These are phyloP conservation scores for Pelodiscus sinensis DNA, from an alignment of 2,113 vertebrate species.

Conservation along the genomic window DNA sequence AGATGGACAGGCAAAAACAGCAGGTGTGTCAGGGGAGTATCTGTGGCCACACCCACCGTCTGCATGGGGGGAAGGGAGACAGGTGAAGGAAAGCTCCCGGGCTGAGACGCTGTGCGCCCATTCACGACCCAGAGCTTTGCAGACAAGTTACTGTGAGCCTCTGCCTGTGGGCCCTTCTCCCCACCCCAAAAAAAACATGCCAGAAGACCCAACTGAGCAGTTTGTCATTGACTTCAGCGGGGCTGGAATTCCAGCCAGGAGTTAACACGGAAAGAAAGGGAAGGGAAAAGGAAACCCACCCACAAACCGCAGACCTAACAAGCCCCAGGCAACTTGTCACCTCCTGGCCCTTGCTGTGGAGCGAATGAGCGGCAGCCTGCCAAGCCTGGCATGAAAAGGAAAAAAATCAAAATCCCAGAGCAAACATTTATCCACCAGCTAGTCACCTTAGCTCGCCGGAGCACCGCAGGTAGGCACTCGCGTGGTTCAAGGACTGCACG, in stretches of 20 bases:
- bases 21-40: background rate
- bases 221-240: conserved; percentile 9
- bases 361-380: conserved; percentile 56
- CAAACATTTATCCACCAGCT: background rate
- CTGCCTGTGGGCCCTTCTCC: background rate
- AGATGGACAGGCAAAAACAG: background rate
- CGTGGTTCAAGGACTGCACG: background rate
- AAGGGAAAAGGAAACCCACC: conserved; percentile 10
- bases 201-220: conserved; percentile 25
- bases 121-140: background rate
- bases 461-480: background rate
- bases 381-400: conserved; percentile 13
- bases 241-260: background rate
- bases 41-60: background rate
- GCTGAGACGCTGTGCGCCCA: background rate
- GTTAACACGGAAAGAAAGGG: background rate
- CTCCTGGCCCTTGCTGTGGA: conserved; percentile 54
- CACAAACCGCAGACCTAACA: background rate
- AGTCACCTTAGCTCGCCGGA: background rate
- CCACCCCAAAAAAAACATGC: too few species aligned
- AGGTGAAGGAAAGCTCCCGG: background rate
- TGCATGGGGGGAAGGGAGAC: background rate
- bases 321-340: conserved; percentile 39
- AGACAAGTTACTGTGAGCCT: background rate
- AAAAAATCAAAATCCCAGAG: background rate